Base-by-base conservation (phyloP, 1,140 invertebrate genomes). In the Drusus annulatus region DNA sequence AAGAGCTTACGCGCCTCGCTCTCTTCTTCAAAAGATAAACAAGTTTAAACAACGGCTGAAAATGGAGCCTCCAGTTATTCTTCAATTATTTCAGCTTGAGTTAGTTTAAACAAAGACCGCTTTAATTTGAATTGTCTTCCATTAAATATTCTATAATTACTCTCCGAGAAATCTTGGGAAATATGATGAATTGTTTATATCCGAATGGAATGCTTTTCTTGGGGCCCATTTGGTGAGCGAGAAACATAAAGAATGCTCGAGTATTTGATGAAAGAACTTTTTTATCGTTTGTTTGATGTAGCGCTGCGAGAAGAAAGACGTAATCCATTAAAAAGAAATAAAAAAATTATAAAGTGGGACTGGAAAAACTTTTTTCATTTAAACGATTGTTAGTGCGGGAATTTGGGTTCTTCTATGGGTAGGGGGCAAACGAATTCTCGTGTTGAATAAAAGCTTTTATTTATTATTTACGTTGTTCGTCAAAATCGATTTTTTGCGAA, bases 151-250 rank as follows among this genome's bases (percentile, higher is more conserved):
- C 80, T 78, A 69, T 83, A 83, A 83, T 83, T 80, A 83, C 81
- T 56, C 52, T 62, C 54, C 71, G 80, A 82, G 78, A 74, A 78
- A 80, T 80, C 80, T 75, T 69, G 78, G 75, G 54, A 79, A 78
- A 78, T 82, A 80, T 82, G 80, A 79, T 82, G 81, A 82, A 82
- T 82, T 82, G 81, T 82, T 80, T 82, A 77, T 82, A 82, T 79
- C 79, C 77, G 68, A 68, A 69, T 69, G 78, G 75, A 80, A 65
- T 51, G 63, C 76, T 80, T 80, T 80, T 75, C 78, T 52, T 23
- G 60, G 78, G 28, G 71, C 76, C 52, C 68, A 77, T 78, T 78
- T 56, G 76, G 71, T 62, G 76, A 68, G 63, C 52, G 69, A 82
- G 71, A 82, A 76, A 76, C 31, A 76, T 69, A 79, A 82, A 65